These are phyloP conservation scores for Triplophysa bombifrons DNA, from an alignment of 2,797 vertebrate genomes.

Conservation along the genomic window DNA sequence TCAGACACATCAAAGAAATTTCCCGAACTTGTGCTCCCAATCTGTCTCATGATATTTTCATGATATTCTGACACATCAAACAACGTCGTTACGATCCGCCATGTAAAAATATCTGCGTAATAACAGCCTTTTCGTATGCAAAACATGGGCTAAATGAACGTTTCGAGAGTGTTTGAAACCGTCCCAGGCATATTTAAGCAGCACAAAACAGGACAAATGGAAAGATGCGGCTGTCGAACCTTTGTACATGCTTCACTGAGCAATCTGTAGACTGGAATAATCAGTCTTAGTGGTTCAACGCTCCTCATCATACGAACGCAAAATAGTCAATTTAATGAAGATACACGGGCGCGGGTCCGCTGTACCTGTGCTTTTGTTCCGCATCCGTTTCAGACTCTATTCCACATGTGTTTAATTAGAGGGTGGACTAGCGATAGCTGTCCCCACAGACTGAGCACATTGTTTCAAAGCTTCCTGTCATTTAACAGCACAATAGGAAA, in stretches of 20 bases:
- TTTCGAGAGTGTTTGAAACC: slow-evolving; percentile 34
- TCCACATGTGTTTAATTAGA: slow-evolving; percentile 56
- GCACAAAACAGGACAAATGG: slow-evolving; percentile 44
- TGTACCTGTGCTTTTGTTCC: slow-evolving; percentile 48
- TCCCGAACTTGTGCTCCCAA: slow-evolving; percentile 35
- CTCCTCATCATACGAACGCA: slow-evolving; percentile 48
- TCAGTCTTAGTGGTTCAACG: slow-evolving; percentile 40
- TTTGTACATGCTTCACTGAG: slow-evolving; percentile 48
- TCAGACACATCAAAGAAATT: slow-evolving; percentile 53
- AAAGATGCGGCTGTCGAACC: slow-evolving; percentile 42
- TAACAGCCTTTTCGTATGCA: slow-evolving; percentile 51
- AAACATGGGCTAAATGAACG: slow-evolving; percentile 42
- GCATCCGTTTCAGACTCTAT: slow-evolving; percentile 43
- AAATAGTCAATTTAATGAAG: slow-evolving; percentile 59
- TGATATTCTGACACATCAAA: slow-evolving; percentile 34
- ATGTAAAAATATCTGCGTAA: slow-evolving; percentile 23
- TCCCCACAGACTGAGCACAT: slow-evolving; percentile 32
- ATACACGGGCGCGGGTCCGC: slow-evolving; percentile 19
- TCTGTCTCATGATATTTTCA: slow-evolving; percentile 55
- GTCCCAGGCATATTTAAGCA: slow-evolving; percentile 50
- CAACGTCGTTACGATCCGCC: slow-evolving; percentile 37
- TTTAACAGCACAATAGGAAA: slow-evolving; percentile 36
- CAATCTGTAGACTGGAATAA: slow-evolving; percentile 52
- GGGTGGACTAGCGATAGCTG: slow-evolving; percentile 51
- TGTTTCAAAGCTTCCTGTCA: slow-evolving; percentile 47